Base-by-base conservation (phyloP, 1,140 invertebrate species). In the Zaprionus vittiger region DNA sequence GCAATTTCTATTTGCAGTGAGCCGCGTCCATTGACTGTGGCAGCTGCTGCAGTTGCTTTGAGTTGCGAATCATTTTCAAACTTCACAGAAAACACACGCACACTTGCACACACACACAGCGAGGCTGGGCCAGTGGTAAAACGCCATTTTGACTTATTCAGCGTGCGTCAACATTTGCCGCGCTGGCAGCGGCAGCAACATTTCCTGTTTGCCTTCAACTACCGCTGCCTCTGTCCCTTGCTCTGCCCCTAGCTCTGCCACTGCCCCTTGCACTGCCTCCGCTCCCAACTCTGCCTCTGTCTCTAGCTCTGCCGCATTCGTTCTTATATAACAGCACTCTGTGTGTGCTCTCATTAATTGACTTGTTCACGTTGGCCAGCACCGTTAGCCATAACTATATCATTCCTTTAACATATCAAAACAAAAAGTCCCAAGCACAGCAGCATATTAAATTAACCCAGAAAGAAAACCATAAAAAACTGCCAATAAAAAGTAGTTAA, bases 61-160 rank as follows among this genome's bases (percentile, higher is more conserved):
- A 61, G 37, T 24, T 70, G 47, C 72, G 17, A 62, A n/a, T 62
- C 57, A 38, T 55, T 62, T 74, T 47, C 57, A 69, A 69, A 62
- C 56, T 55, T 55, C n/a, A 17, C 2, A 14, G 4, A 38, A 38
- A 44, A 47, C 47, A 14, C 20, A 5, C 20, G 12, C 3, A 6
- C 15, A 41, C 28, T 38, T 44, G 38, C 63, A 55, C 61, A 63
- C 49, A 28, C 34, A 55, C 47, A 56, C 47, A 22, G 28, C 38
- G 0, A 7, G 31, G 1, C 31, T 31, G 20, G 24, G 34, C 62
- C 62, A 59, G 38, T 59, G 65, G 62, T 44, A 24, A 38, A 55
- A 37, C 72, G 41, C 17, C 67, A 74, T 63, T 71, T 71, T 75
- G 67, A 75, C 73, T 75, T 75, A 75, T 75, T 75, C 67, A 71